phyloP scores from a whole-genome alignment of 2,888 invertebrate species.

The Lepas anatifera region DNA sequence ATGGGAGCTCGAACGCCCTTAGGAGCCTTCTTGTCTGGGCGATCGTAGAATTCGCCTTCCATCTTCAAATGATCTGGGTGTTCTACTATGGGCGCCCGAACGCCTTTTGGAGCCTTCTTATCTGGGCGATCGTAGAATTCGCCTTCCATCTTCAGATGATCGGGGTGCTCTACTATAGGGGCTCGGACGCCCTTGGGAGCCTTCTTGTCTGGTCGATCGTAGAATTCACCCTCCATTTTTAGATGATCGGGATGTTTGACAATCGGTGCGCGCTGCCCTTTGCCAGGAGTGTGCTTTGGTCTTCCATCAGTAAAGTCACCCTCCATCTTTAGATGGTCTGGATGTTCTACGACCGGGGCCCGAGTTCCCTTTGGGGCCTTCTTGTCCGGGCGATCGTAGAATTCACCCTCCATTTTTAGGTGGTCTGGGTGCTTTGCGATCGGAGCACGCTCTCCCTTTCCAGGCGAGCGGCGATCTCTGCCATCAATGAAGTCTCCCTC shows the following conservation, averaged over 20 bases:
- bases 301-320: no score
- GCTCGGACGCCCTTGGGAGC: neutral
- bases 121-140: neutral
- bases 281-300: constrained; percentile 28
- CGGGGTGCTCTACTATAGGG: neutral
- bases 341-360: constrained; percentile 16
- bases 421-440: constrained; percentile 29
- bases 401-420: constrained; percentile 36
- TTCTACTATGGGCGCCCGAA: neutral
- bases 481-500: constrained; percentile 30
- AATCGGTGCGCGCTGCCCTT: constrained; percentile 31
- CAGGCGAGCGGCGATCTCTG: neutral
- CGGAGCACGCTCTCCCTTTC: constrained; percentile 32
- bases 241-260: constrained; percentile 29
- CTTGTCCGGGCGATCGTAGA: constrained; percentile 17
- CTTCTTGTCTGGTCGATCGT: neutral
- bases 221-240: constrained; percentile 16
- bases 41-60: neutral
- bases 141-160: neutral
- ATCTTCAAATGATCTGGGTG: neutral
- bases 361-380: constrained; percentile 18
- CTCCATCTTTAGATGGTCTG: constrained; percentile 16
- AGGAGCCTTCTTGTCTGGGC: no score
- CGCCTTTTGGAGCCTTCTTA: neutral
- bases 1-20: no score